Conservation (phyloP, 1,140 invertebrate genomes). For the Drosophila grimshawi region DNA sequence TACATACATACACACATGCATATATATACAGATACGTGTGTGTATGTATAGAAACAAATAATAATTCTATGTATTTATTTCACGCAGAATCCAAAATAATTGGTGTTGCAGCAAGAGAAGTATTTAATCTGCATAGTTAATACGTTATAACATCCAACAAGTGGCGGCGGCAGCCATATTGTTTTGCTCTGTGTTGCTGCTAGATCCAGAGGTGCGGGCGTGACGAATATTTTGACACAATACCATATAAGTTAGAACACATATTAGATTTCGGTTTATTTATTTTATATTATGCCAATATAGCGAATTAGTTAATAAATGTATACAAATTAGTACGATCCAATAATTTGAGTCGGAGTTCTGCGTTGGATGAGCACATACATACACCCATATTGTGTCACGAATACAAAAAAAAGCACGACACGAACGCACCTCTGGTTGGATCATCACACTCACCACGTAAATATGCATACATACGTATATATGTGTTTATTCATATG, state of each 20-base stretch:
- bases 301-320: neutral
- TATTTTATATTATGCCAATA: neutral
- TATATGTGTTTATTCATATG: conserved; percentile 41
- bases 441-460: conserved; percentile 53
- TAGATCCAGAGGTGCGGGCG: conserved; percentile 51
- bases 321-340: neutral
- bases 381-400: conserved; percentile 31
- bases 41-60: neutral
- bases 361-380: conserved; percentile 14
- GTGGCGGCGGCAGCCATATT: conserved; percentile 73
- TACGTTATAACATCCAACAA: conserved; percentile 69
- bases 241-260: conserved; percentile 10
- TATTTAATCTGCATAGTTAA: conserved; percentile 34
- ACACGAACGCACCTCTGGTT: conserved; percentile 50
- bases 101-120: conserved; percentile 11
- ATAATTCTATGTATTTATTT: neutral
- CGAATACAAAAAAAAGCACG: conserved; percentile 41
- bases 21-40: conserved; percentile 5
- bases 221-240: conserved; percentile 45
- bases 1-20: conserved; percentile 12
- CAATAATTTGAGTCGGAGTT: neutral
- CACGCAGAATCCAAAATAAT: no score
- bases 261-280: conserved; percentile 17
- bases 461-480: conserved; percentile 44
- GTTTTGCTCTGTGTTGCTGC: conserved; percentile 54